Conservation (phyloP, 2,797 vertebrate genomes). For the Rhadinocentrus ornatus region DNA sequence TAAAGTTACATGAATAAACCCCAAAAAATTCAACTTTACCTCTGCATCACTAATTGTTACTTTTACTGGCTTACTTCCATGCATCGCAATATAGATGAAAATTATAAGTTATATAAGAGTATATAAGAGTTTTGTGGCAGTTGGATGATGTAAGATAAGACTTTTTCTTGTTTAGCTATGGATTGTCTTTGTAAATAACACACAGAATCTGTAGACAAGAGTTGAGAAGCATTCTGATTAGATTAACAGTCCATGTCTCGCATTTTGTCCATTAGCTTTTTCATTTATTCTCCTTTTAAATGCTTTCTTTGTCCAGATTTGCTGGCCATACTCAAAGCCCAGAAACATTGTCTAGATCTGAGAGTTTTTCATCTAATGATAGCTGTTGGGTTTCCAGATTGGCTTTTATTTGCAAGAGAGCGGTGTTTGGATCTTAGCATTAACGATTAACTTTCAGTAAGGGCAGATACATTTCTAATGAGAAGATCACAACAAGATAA, state of each 20-base stretch:
- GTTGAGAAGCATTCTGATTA: not conserved
- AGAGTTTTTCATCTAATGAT: not conserved
- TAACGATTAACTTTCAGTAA: not conserved
- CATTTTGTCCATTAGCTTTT: not conserved
- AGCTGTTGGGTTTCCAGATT: not conserved
- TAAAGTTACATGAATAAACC: not conserved
- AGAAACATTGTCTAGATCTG: not conserved
- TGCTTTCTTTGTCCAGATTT: not conserved
- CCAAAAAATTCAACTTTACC: not conserved
- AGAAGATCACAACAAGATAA: not conserved
- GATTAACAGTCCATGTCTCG: not conserved
- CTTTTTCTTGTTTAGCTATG: not conserved
- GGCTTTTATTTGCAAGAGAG: not conserved
- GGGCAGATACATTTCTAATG: not conserved
- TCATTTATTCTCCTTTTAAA: not conserved
- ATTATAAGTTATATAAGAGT: too few relatives aligned
- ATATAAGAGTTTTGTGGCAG: not conserved
- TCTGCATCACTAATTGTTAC: not conserved
- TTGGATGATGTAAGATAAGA: not conserved
- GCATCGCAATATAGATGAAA: not conserved
- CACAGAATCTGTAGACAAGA: not conserved
- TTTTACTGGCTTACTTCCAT: not conserved
- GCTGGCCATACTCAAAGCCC: not conserved
- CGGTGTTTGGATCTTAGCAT: not conserved
- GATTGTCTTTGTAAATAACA: not conserved